Evolutionary conservation across 2,113 vertebrate genomes (phyloP).

Genomic region (Caloenas nicobarica): DNA sequence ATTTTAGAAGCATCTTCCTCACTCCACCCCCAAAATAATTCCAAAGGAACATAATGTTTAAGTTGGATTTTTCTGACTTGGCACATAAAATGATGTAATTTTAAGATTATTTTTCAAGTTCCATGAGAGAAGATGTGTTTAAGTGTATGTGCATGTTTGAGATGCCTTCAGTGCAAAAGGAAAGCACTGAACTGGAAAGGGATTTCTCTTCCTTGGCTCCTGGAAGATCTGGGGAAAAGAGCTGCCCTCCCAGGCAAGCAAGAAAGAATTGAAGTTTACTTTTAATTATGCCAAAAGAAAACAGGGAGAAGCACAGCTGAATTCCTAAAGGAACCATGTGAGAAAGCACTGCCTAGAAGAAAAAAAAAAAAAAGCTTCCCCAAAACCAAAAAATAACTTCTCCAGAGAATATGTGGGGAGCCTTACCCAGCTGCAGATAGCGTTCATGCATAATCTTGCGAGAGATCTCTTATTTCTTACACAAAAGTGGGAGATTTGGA

Average conservation of each 20-base stretch:
- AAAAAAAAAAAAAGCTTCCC: not conserved
- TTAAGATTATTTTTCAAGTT: not conserved
- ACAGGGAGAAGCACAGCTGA: not conserved
- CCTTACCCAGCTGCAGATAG: not conserved
- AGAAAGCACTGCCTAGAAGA: not conserved
- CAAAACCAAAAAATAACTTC: not conserved
- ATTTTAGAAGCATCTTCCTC: not conserved
- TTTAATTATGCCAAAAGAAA: constrained; percentile 47
- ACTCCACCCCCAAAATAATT: not conserved
- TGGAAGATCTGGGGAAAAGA: not conserved
- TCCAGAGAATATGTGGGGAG: not conserved
- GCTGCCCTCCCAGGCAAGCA: not conserved
- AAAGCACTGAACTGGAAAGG: not conserved
- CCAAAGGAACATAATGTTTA: not conserved
- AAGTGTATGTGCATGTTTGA: not conserved
- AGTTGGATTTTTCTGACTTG: not conserved
- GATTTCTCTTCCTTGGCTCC: not conserved
- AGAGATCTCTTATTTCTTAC: not conserved
- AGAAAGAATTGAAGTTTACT: constrained; percentile 1
- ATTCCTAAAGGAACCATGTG: constrained; percentile 1
- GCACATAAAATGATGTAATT: not conserved
- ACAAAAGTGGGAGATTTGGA: not conserved
- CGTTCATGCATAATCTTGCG: not conserved
- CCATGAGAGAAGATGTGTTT: not conserved
- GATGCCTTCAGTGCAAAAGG: not conserved